Conservation (phyloP, 2,797 vertebrate species). For the Gallinago stenura region DNA sequence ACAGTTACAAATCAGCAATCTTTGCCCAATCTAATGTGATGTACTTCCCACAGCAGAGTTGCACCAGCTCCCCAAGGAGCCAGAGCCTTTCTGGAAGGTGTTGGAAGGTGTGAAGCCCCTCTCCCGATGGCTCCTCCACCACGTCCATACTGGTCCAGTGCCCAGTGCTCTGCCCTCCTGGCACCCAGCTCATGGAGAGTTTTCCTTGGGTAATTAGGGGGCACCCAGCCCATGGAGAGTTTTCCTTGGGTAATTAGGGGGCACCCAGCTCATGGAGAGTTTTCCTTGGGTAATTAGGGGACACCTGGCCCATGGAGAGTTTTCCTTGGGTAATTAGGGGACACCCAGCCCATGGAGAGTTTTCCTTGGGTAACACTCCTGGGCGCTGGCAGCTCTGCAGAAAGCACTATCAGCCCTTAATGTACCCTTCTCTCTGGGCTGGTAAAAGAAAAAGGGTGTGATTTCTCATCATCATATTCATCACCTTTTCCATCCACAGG, state of each 20-base stretch:
- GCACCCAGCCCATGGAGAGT: neutral
- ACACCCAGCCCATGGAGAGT: neutral
- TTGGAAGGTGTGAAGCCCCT: neutral
- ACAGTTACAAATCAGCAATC: neutral
- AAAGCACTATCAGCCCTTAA: neutral
- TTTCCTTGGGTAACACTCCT: neutral
- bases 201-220: too few species aligned
- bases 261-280: neutral
- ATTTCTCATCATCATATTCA: conserved; percentile 10
- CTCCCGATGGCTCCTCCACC: neutral
- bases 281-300: neutral
- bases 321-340: neutral
- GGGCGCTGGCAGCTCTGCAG: neutral
- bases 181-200: neutral
- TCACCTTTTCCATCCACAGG: neutral
- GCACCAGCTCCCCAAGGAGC: neutral
- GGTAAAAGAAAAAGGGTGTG: neutral
- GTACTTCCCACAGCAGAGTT: neutral
- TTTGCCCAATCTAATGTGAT: neutral
- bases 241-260: neutral
- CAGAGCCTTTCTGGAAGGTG: neutral
- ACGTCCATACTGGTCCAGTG: neutral
- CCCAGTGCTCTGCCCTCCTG: neutral
- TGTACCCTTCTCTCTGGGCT: neutral
- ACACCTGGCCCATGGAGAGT: neutral